A percentile compares a stretch with the other conserved stretches of the same genome.
Conservation (phyloP, 2,113 vertebrate species). For the Chaetura pelagica region DNA sequence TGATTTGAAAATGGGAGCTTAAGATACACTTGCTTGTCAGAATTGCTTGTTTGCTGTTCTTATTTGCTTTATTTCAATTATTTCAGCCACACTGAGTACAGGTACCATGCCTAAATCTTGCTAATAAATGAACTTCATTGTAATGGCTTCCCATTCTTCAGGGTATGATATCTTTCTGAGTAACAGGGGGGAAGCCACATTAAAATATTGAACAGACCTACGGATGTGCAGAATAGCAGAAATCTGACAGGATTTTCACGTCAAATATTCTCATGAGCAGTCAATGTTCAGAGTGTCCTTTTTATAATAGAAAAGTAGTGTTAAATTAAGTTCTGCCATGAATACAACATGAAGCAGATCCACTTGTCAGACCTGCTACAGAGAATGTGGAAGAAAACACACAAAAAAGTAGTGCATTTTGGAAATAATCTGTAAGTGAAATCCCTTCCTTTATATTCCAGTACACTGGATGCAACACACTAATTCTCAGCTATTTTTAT, state of each 20-base stretch:
- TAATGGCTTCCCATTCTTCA: not conserved
- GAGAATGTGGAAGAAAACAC: not conserved
- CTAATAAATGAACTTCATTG: not conserved
- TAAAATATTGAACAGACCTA: not conserved
- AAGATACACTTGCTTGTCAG: conserved; percentile 57
- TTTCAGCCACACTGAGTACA: not conserved
- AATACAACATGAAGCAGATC: not conserved
- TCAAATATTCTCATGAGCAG: not conserved
- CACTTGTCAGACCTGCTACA: not conserved
- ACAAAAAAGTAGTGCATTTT: not conserved
- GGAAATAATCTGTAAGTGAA: not conserved
- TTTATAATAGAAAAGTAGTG: not conserved
- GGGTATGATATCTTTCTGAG: not conserved
- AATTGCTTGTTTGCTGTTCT: conserved; percentile 48
- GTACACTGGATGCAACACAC: not conserved
- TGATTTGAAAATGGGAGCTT: conserved; percentile 8
- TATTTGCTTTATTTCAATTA: conserved; percentile 9
- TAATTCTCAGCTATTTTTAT: not conserved
- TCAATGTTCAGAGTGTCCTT: not conserved
- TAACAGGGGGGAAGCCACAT: not conserved
- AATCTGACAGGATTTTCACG: not conserved
- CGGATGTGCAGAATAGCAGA: not conserved
- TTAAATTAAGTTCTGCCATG: not conserved
- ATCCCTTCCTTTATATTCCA: not conserved
- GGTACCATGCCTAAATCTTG: not conserved